These are phyloP conservation scores for Ophion ventricosus DNA, from an alignment of 2,888 invertebrate species.

Conservation along the genomic window DNA sequence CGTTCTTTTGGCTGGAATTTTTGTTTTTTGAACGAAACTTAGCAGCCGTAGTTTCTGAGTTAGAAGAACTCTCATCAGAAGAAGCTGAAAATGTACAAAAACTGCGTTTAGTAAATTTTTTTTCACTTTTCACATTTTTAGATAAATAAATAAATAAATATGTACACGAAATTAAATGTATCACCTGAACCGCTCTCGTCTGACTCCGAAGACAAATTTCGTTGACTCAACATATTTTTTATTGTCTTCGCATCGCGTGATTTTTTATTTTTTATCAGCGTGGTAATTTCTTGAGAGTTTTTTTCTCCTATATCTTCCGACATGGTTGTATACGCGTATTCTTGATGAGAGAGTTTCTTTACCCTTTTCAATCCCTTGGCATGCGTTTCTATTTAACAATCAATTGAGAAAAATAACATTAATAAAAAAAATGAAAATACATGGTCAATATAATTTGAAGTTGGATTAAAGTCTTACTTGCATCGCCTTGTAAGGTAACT, in stretches of 20 bases:
- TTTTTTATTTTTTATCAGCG: conserved; percentile 5
- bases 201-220: conserved; percentile 16
- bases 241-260: not conserved
- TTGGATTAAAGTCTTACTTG: too few relatives aligned
- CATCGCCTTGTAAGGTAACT: too few relatives aligned
- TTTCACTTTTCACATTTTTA: conserved; percentile 13
- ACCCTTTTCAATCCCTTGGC: conserved; percentile 7
- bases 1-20: conserved; percentile 4
- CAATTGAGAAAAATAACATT: not conserved
- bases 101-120: conserved; percentile 12
- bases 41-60: not conserved
- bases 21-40: conserved; percentile 9
- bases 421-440: conserved; percentile 16
- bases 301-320: conserved; percentile 15
- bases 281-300: conserved; percentile 12
- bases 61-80: conserved; percentile 21
- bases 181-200: not conserved
- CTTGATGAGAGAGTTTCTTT: not conserved
- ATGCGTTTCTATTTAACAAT: conserved; percentile 21
- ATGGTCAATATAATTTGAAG: too few relatives aligned
- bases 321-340: conserved; percentile 21
- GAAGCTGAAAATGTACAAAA: conserved; percentile 16
- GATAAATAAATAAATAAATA: not conserved
- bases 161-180: conserved; percentile 3
- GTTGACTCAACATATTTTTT: conserved; percentile 11